Evolutionary conservation across 2,888 invertebrate species (phyloP).

Genomic region (Macrosoma leucophasiata): DNA sequence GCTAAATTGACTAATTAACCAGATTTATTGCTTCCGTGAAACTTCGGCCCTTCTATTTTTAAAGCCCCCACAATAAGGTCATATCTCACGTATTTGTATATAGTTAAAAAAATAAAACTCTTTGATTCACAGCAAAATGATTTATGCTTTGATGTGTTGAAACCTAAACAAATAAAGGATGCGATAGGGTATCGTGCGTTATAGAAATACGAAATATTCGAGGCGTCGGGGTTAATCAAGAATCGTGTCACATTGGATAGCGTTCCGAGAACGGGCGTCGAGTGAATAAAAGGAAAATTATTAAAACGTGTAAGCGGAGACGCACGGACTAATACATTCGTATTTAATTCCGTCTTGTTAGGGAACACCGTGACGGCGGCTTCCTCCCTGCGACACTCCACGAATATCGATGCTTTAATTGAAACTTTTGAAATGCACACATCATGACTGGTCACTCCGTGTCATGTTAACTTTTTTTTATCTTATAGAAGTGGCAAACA

Average conservation of each 20-base stretch:
- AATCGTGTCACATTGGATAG: slow-evolving; percentile 45
- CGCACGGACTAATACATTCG: slow-evolving; percentile 46
- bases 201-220: slow-evolving; percentile 32
- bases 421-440: slow-evolving; percentile 18
- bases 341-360: slow-evolving; percentile 68
- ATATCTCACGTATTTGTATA: too few relatives aligned
- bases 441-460: too few relatives aligned
- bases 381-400: slow-evolving; percentile 57
- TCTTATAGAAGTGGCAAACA: too few relatives aligned
- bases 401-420: slow-evolving; percentile 38
- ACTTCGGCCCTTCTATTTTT: slow-evolving; percentile 52
- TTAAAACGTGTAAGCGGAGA: slow-evolving; percentile 52
- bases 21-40: slow-evolving; percentile 65
- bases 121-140: slow-evolving; percentile 45
- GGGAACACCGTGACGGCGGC: slow-evolving; percentile 53
- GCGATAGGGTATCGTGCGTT: slow-evolving; percentile 23
- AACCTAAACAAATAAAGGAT: slow-evolving; percentile 37
- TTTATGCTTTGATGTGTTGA: slow-evolving; percentile 47
- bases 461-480: too few relatives aligned
- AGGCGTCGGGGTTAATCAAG: slow-evolving; percentile 53
- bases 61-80: slow-evolving; percentile 34
- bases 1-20: slow-evolving; percentile 66
- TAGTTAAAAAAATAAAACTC: too few relatives aligned
- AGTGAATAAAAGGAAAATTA: slow-evolving; percentile 58
- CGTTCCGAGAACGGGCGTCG: slow-evolving; percentile 52